phyloP scores from a whole-genome alignment of 2,113 vertebrate genomes.

The Chamaetylas fuelleborni region DNA sequence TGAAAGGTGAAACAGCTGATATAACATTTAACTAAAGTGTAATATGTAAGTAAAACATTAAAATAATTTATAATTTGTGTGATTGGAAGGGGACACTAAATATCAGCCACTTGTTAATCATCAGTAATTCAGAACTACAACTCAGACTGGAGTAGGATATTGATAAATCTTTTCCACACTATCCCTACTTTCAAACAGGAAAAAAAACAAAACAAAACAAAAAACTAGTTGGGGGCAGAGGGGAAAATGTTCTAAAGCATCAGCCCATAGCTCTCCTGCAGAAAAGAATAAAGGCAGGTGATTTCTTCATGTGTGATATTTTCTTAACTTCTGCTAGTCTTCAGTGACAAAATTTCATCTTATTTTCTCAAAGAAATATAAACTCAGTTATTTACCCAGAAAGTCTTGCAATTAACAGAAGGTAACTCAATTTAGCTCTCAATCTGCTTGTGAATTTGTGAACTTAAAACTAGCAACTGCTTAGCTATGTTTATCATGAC shows the following conservation, averaged over 20 bases:
- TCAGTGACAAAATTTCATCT: background rate
- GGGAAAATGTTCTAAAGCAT: background rate
- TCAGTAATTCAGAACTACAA: background rate
- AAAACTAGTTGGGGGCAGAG: accelerated
- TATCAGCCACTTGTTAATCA: background rate
- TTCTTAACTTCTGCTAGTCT: background rate
- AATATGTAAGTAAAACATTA: background rate
- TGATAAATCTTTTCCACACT: background rate
- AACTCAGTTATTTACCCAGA: background rate
- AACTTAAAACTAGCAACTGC: constrained; percentile 18
- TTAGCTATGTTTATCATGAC: background rate
- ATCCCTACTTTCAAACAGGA: background rate
- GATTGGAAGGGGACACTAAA: background rate
- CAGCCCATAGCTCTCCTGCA: background rate
- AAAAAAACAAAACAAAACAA: background rate
- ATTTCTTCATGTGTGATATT: background rate
- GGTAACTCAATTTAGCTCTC: background rate
- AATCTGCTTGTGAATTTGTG: background rate
- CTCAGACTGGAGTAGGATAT: background rate
- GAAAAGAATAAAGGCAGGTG: background rate
- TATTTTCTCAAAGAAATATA: background rate
- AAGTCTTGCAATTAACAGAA: background rate
- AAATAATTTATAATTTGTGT: background rate
- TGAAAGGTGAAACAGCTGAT: background rate
- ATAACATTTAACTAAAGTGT: background rate